These are phyloP conservation scores for Aleiodes sp. DNA, from an alignment of 1,140 invertebrate species.

Conservation along the genomic window DNA sequence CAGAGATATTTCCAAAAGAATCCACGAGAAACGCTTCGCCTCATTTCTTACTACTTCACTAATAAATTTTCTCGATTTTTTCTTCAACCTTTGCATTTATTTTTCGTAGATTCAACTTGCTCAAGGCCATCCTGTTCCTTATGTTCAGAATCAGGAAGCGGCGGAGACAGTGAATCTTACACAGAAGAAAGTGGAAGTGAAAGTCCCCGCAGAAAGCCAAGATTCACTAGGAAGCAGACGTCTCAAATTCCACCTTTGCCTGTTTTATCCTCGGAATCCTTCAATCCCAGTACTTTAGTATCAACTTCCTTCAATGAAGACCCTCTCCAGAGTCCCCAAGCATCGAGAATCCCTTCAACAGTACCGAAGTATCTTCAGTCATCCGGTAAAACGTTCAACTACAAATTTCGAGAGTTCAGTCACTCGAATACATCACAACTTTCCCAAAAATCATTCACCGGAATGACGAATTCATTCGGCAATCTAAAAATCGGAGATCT, in stretches of 20 bases:
- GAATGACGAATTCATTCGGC: too few relatives aligned
- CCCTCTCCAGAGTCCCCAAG: not conserved
- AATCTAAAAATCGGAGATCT: not conserved
- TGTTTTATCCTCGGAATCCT: constrained; percentile 44
- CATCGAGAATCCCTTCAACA: not conserved
- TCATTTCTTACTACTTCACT: not conserved
- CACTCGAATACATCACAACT: not conserved
- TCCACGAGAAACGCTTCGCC: too few relatives aligned
- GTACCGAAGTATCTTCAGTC: too few relatives aligned
- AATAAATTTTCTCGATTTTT: constrained; percentile 16
- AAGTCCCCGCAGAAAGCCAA: constrained; percentile 49
- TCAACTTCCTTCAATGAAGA: not conserved
- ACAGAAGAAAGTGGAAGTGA: constrained; percentile 57
- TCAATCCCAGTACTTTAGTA: not conserved
- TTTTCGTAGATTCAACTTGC: constrained; percentile 68
- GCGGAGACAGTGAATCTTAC: constrained; percentile 60
- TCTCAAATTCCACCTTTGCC: constrained; percentile 50
- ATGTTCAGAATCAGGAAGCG: constrained; percentile 64
- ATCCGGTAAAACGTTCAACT: not conserved
- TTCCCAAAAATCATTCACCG: too few relatives aligned
- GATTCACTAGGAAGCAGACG: constrained; percentile 44
- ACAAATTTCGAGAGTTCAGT: not conserved
- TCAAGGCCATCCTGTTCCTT: constrained; percentile 68
- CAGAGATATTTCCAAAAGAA: too few relatives aligned
- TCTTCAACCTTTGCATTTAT: not conserved